Conservation (phyloP, 2,113 vertebrate species). For the Choloepus hoffmanni region DNA sequence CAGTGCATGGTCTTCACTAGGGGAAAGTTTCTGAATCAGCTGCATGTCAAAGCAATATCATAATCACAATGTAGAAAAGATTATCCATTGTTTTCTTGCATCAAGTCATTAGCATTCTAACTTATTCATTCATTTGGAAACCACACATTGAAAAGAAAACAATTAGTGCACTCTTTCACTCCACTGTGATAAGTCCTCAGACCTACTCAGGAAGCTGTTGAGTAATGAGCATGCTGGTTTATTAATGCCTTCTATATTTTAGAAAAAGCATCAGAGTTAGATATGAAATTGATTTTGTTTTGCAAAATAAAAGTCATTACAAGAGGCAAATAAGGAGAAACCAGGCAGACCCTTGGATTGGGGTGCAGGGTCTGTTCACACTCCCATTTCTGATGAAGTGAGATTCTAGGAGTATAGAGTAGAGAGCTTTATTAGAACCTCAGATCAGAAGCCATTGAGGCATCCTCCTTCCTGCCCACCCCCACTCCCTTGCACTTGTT, state of each 20-base stretch:
- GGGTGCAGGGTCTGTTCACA: neutral
- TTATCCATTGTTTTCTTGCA: neutral
- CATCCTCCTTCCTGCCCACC: neutral
- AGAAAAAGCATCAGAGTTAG: constrained; percentile 24
- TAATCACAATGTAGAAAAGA: neutral
- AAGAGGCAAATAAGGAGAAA: neutral
- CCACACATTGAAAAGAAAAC: constrained; percentile 27
- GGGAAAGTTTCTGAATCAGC: constrained; percentile 32
- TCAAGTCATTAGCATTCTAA: constrained; percentile 53
- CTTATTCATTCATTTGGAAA: constrained; percentile 68
- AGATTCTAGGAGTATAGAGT: neutral
- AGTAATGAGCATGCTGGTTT: constrained; percentile 18
- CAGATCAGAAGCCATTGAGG: neutral
- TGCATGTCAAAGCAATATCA: constrained; percentile 68
- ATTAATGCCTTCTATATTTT: neutral
- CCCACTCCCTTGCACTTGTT: neutral
- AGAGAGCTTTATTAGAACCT: neutral
- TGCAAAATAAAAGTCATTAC: neutral
- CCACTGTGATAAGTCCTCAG: neutral
- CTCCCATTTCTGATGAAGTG: neutral
- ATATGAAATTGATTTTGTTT: neutral
- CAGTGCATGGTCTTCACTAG: neutral
- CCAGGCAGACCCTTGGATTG: neutral
- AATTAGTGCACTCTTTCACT: constrained; percentile 15
- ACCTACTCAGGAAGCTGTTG: constrained; percentile 8